A percentile compares a stretch with the other conserved stretches of the same genome.
Evolutionary conservation across 2,888 invertebrate genomes (phyloP).

Genomic region (Drosophila nigritarsus): DNA sequence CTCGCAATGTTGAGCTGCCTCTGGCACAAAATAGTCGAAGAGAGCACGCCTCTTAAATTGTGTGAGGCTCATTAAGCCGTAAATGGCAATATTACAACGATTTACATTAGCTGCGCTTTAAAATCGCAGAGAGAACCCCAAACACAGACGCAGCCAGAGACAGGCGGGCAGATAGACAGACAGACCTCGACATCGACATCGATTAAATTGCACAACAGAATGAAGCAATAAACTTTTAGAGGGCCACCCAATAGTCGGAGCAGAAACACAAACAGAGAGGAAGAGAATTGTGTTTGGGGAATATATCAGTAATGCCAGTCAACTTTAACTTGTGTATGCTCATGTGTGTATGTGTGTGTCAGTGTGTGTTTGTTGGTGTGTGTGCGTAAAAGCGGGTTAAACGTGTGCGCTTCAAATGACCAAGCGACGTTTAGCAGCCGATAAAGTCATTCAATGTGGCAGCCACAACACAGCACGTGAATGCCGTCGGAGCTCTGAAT

Average conservation of each 20-base stretch:
- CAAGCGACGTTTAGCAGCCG: conserved; percentile 80
- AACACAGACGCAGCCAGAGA: conserved; percentile 9
- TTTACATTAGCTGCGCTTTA: conserved; percentile 77
- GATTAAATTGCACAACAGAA: conserved; percentile 78
- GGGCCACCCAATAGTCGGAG: conserved; percentile 53
- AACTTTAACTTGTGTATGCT: conserved; percentile 28
- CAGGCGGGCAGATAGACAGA: not conserved
- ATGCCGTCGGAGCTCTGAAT: conserved; percentile 51
- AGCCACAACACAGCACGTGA: conserved; percentile 66
- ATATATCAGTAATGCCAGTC: conserved; percentile 62
- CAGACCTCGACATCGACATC: conserved; percentile 67
- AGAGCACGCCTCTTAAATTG: conserved; percentile 53
- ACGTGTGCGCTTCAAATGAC: conserved; percentile 79
- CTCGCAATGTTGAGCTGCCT: not conserved
- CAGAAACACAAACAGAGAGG: conserved; percentile 7
- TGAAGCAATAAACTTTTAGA: conserved; percentile 80
- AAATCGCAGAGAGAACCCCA: conserved; percentile 44
- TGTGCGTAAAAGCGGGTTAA: conserved; percentile 76
- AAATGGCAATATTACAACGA: conserved; percentile 73
- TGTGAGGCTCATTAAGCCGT: conserved; percentile 64
- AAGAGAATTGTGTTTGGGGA: conserved; percentile 22
- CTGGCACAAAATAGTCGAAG: conserved; percentile 9
- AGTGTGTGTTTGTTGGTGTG: conserved; percentile 27
- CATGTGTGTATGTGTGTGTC: conserved; percentile 35
- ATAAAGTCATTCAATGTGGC: conserved; percentile 77